Percentiles rank a stretch among this genome's conserved stretches.
These are phyloP conservation scores for Ailuropoda melanoleuca DNA, from an alignment of 2,113 vertebrate genomes.

Conservation along the genomic window DNA sequence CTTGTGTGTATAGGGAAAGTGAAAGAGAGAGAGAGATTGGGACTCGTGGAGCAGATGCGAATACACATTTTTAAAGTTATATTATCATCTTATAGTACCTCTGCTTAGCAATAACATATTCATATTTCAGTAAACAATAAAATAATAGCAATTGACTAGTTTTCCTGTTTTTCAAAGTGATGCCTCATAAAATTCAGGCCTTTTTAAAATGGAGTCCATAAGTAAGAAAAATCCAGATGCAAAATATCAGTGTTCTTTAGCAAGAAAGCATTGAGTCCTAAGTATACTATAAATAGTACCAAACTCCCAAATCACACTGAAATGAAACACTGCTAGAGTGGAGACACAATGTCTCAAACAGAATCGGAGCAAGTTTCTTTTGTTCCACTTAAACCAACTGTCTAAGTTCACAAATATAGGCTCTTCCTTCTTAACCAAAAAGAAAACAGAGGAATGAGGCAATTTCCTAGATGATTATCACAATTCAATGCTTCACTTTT, in stretches of 20 bases:
- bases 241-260: background rate
- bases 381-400: conserved; percentile 20
- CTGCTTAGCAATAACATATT: background rate
- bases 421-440: background rate
- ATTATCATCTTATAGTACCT: background rate
- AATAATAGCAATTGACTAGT: background rate
- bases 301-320: background rate
- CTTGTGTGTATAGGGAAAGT: background rate
- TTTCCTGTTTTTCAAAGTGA: background rate
- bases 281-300: background rate
- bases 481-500: conserved; percentile 26
- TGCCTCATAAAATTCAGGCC: background rate
- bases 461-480: conserved; percentile 59
- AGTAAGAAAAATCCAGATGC: background rate
- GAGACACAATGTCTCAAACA: background rate
- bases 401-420: background rate
- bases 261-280: background rate
- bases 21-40: background rate
- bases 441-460: conserved; percentile 4
- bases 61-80: background rate
- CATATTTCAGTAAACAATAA: background rate
- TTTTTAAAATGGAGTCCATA: background rate
- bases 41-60: accelerated
- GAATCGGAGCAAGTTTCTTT: background rate
- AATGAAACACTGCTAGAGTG: background rate